These are phyloP conservation scores for Hemithea aestivaria DNA, from an alignment of 2,888 invertebrate species.

Conservation along the genomic window DNA sequence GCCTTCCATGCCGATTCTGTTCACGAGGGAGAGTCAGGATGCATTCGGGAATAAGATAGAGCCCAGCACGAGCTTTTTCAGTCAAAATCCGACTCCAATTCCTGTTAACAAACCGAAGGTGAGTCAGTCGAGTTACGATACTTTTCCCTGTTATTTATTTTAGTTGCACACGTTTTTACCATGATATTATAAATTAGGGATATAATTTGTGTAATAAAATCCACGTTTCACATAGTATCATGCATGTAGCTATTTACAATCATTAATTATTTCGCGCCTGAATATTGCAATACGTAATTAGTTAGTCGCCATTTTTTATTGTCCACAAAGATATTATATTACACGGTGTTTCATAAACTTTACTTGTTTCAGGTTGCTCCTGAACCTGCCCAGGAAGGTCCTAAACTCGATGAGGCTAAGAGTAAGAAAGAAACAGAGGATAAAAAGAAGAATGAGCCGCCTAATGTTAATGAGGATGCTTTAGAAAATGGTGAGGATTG, in stretches of 20 bases:
- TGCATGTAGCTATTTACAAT: constrained; percentile 2
- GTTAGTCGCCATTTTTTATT: constrained; percentile 49
- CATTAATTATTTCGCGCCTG: constrained; percentile 5
- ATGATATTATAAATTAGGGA: constrained; percentile 5
- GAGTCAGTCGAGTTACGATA: constrained; percentile 40
- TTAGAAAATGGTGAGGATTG: constrained; percentile 57
- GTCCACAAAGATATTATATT: constrained; percentile 24
- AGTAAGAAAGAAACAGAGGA: constrained; percentile 33
- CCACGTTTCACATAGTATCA: background rate
- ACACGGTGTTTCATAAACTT: constrained; percentile 32
- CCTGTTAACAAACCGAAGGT: constrained; percentile 54
- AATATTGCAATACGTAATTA: constrained; percentile 25
- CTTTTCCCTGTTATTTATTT: constrained; percentile 1
- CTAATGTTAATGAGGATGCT: constrained; percentile 49
- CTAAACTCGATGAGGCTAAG: constrained; percentile 41
- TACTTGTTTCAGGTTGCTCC: constrained; percentile 38
- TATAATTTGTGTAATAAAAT: background rate
- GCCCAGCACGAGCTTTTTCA: constrained; percentile 66
- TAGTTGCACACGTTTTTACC: constrained; percentile 4
- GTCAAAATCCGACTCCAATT: constrained; percentile 48
- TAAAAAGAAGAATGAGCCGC: constrained; percentile 52
- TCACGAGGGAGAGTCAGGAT: constrained; percentile 71
- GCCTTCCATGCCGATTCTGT: constrained; percentile 75
- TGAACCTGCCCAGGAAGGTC: constrained; percentile 34
- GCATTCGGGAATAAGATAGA: constrained; percentile 70